phyloP scores from a whole-genome alignment of 64 coral and sea anemone species.

The Montipora capricornis region DNA sequence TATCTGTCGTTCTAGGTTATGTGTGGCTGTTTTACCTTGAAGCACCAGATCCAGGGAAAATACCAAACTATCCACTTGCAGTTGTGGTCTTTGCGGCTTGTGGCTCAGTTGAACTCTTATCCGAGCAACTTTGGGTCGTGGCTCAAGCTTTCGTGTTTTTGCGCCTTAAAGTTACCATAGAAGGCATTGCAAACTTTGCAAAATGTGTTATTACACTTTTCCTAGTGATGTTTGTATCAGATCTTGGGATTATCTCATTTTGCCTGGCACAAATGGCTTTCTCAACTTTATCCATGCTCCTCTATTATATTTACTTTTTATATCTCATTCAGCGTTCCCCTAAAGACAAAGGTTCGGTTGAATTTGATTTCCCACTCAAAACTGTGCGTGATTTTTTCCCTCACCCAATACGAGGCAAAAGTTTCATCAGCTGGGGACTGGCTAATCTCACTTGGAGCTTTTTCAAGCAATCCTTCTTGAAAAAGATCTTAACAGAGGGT shows the following conservation, averaged over 20 bases:
- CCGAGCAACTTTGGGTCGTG: conserved; percentile 94
- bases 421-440: conserved; percentile 74
- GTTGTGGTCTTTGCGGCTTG: conserved; percentile 76
- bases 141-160: conserved; percentile 93
- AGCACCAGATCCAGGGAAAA: conserved; percentile 62
- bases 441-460: conserved; percentile 94
- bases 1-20: conserved; percentile 73
- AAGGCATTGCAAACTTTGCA: conserved; percentile 94
- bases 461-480: conserved; percentile 94
- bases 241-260: conserved; percentile 89
- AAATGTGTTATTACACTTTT: conserved; percentile 85
- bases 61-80: conserved; percentile 80
- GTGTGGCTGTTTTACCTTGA: conserved; percentile 89
- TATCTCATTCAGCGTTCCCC: conserved; percentile 42
- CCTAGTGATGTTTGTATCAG: conserved; percentile 76
- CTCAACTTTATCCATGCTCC: conserved; percentile 73
- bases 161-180: conserved; percentile 94
- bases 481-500: conserved; percentile 95
- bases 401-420: conserved; percentile 11
- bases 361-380: conserved; percentile 83
- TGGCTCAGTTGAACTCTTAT: conserved; percentile 86
- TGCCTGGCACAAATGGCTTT: conserved; percentile 91
- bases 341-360: neutral
- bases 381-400: conserved; percentile 85
- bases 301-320: conserved; percentile 90